A percentile compares a stretch with the other conserved stretches of the same genome.
Conservation (phyloP, 2,113 vertebrate species). For the Psophia crepitans region DNA sequence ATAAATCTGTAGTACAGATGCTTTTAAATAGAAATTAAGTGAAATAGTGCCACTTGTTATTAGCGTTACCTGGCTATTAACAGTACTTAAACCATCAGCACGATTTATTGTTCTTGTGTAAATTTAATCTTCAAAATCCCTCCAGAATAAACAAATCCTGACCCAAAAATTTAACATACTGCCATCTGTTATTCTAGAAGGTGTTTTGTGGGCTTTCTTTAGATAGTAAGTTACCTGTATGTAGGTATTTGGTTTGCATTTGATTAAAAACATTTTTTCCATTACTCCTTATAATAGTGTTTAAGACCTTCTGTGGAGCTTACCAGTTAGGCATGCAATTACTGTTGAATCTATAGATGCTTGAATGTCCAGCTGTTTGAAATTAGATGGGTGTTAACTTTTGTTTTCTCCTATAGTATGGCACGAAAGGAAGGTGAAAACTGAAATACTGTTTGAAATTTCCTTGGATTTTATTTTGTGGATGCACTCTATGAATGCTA, state of each 20-base stretch:
- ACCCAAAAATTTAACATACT: not conserved
- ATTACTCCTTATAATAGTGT: not conserved
- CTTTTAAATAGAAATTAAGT: not conserved
- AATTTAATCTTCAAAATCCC: not conserved
- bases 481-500: not conserved
- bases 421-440: not conserved
- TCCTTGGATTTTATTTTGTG: conserved; percentile 2
- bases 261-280: not conserved
- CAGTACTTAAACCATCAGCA: not conserved
- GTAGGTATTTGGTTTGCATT: not conserved
- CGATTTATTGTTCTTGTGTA: not conserved
- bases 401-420: not conserved
- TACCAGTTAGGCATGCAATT: not conserved
- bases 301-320: not conserved
- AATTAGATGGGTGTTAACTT: not conserved
- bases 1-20: not conserved
- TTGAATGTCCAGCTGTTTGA: not conserved
- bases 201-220: not conserved
- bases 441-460: not conserved
- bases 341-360: not conserved
- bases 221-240: not conserved
- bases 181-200: not conserved
- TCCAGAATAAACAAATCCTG: not conserved
- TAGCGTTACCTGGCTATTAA: not conserved
- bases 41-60: not conserved